Conservation (phyloP, 1,140 invertebrate species). For the Drosophila sulfurigaster region DNA sequence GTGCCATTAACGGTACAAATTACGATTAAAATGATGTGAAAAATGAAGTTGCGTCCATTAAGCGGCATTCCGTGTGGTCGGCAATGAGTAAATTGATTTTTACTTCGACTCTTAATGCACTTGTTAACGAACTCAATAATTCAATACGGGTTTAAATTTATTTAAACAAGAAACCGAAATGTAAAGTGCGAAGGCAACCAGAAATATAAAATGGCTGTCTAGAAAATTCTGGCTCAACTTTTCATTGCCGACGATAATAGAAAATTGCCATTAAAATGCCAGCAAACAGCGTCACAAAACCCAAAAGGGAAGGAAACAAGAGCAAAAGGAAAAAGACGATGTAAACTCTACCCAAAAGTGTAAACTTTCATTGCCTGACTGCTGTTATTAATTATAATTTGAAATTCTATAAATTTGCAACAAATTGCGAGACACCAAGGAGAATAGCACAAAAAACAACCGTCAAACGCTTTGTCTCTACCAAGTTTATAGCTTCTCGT, state of each 20-base stretch:
- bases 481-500: conserved; percentile 35
- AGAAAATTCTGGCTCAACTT: conserved; percentile 27
- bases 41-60: conserved; percentile 34
- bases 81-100: conserved; percentile 44
- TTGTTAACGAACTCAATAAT: conserved; percentile 28
- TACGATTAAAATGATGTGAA: conserved; percentile 21
- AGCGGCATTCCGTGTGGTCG: conserved; percentile 15
- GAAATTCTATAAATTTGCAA: conserved; percentile 74
- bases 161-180: conserved; percentile 1
- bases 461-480: conserved; percentile 32
- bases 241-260: conserved; percentile 36
- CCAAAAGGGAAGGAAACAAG: neutral
- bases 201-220: neutral
- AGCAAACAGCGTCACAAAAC: neutral
- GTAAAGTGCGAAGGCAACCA: conserved; percentile 8
- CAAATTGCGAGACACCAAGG: conserved; percentile 39
- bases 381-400: conserved; percentile 73
- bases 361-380: conserved; percentile 59
- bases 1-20: conserved; percentile 40
- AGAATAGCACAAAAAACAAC: conserved; percentile 18
- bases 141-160: conserved; percentile 47
- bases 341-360: conserved; percentile 43
- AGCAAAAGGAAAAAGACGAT: neutral
- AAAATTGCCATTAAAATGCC: conserved; percentile 12
- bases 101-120: conserved; percentile 31